Percentiles rank a stretch among this genome's conserved stretches.
Conservation (phyloP, 2,888 invertebrate species). For the Entomobrya multifasciata region DNA sequence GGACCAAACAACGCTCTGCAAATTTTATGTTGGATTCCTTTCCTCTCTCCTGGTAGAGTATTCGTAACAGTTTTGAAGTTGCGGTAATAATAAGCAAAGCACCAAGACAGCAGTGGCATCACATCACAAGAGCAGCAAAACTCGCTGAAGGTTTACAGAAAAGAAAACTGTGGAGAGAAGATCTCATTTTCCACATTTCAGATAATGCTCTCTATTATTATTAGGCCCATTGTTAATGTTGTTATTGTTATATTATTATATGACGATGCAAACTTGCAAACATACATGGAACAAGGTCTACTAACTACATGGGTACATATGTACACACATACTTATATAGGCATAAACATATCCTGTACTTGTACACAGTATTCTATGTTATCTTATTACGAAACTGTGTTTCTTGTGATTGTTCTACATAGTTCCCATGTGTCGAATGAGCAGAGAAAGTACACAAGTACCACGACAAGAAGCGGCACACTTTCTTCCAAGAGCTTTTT, state of each 20-base stretch:
- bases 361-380: too few species aligned
- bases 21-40: conserved; percentile 24
- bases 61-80: conserved; percentile 48
- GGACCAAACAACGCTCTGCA: background rate
- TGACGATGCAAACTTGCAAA: conserved; percentile 15
- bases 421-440: background rate
- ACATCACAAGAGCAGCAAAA: background rate
- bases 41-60: too few species aligned
- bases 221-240: conserved; percentile 42
- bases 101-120: conserved; percentile 12
- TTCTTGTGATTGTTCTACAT: background rate
- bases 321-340: too few species aligned
- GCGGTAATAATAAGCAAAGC: conserved; percentile 35
- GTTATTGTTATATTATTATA: conserved; percentile 3
- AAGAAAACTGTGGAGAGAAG: background rate
- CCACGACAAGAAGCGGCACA: too few species aligned
- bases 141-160: conserved; percentile 6
- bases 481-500: too few species aligned
- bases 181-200: conserved; percentile 50
- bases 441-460: background rate
- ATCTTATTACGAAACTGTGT: background rate
- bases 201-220: conserved; percentile 50
- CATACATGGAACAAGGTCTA: background rate
- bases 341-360: too few species aligned
- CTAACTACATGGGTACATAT: too few species aligned